Evolutionary conservation across 2,113 vertebrate species (phyloP), one percentile per base, ranked within the genome.

Genomic region (Crocuta crocuta): DNA sequence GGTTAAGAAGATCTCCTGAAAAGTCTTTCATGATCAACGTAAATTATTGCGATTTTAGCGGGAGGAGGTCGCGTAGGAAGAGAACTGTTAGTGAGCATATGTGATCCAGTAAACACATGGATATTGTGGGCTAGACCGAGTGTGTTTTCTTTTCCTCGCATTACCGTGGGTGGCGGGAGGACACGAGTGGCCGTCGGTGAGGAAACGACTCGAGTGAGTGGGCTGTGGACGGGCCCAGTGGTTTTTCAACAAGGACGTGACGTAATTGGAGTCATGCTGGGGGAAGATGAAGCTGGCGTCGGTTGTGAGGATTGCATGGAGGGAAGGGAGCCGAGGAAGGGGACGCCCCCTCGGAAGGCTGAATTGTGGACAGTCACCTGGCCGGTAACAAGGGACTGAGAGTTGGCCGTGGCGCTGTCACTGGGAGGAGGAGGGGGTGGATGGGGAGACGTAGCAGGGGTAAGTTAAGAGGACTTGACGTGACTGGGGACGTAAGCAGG

Each of bases 111-210:
- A 70, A 35, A 13, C 84, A 17, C 8, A 21, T 12, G 0, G 19
- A 4, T 39, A 2, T 65, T 28, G 4, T 66, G n/a, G 61, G 10
- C 19, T 4, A 31, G n/a, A 24, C 2, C 8, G 0, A 13, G 12
- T n/a, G 50, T 45, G 10, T 16, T 4, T 21, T 50, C 23, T 45
- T 3, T 2, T 24, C n/a, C 4, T 16, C 13, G 33, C 43, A 1
- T 35, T 81, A 1, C 10, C 8, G 24, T 35, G 5, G 26, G 8
- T 2, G 10, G 63, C 45, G 48, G 16, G 39, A 88, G 16, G 24
- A 35, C 0, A 17, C 23, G 26, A 71, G 10, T 45, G n/a, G 8
- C 0, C 55, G 1, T 73, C 43, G 63, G 23, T 24, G 11, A 85
- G 21, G 48, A 24, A 19, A 9, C 15, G 11, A 10, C 65, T 15